Conservation (phyloP, 2,797 vertebrate genomes). For the Enteromius treurensis region DNA sequence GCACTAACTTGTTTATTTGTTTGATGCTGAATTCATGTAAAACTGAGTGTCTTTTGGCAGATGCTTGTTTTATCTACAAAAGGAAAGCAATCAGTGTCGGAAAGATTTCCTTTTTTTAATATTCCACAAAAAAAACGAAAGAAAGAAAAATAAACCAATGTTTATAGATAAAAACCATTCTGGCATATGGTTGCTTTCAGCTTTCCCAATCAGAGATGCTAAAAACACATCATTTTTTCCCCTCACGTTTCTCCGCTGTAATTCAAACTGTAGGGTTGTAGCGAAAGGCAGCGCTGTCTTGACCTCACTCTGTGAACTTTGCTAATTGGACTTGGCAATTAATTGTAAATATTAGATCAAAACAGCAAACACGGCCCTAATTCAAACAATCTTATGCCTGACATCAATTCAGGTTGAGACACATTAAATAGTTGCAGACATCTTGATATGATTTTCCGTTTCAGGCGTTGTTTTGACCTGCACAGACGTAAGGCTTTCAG, state of each 20-base stretch:
- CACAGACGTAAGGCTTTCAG: conserved; percentile 62
- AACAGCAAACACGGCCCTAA: conserved; percentile 20
- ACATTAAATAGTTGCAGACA: conserved; percentile 37
- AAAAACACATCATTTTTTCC: conserved; percentile 9
- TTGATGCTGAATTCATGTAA: conserved; percentile 63
- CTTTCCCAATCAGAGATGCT: conserved; percentile 58
- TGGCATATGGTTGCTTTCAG: conserved; percentile 58
- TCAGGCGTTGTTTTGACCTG: conserved; percentile 60
- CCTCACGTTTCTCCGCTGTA: not conserved
- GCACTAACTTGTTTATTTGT: conserved; percentile 72
- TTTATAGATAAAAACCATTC: conserved; percentile 67
- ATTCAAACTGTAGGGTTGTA: conserved; percentile 4
- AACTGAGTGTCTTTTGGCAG: conserved; percentile 66
- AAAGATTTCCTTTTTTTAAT: conserved; percentile 59
- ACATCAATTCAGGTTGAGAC: conserved; percentile 21
- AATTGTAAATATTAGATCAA: conserved; percentile 70
- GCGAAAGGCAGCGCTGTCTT: not conserved
- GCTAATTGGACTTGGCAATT: conserved; percentile 78
- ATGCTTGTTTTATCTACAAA: conserved; percentile 64
- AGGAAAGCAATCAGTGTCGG: conserved; percentile 70
- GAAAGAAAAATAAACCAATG: conserved; percentile 56
- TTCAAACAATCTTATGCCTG: conserved; percentile 54
- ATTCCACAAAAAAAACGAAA: conserved; percentile 64
- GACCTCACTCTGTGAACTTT: conserved; percentile 71
- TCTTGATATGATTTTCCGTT: conserved; percentile 64